Evolutionary conservation across 2,113 vertebrate genomes (phyloP).

Genomic region (Motacilla tschutschensis): DNA sequence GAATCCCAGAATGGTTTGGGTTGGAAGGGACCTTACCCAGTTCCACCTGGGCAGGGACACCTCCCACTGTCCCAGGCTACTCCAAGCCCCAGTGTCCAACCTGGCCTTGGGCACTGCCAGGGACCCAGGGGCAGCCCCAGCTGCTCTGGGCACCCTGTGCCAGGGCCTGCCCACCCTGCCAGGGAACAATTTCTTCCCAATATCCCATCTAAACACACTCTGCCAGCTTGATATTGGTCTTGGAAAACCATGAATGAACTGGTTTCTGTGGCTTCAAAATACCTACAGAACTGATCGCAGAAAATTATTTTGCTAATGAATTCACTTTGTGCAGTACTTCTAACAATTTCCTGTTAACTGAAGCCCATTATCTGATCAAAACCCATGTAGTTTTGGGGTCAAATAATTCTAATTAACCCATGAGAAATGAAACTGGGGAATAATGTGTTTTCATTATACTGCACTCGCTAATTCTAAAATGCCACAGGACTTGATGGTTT

Average conservation of each 20-base stretch:
- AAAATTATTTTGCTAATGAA: not conserved
- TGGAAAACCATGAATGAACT: not conserved
- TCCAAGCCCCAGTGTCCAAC: fast-evolving
- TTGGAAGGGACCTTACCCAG: not conserved
- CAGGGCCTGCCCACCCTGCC: not conserved
- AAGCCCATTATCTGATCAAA: constrained; percentile 4
- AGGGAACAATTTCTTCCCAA: not conserved
- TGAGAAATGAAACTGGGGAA: not conserved
- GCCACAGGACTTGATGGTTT: not conserved
- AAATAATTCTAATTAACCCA: not conserved
- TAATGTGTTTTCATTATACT: not conserved
- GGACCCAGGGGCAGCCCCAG: not conserved
- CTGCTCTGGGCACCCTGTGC: not conserved
- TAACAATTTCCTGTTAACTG: not conserved
- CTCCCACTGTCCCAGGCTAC: not conserved
- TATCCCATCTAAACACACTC: not conserved
- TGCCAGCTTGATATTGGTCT: not conserved
- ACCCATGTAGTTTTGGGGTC: not conserved
- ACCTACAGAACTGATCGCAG: not conserved
- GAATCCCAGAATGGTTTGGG: not conserved
- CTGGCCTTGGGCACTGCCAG: not conserved
- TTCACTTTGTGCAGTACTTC: not conserved
- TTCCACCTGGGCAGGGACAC: not conserved
- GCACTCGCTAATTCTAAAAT: not conserved
- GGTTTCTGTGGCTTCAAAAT: not conserved